Percentiles rank a stretch among this genome's conserved stretches.
Conservation (phyloP, 2,888 invertebrate genomes). For the Crepidodera aurea region DNA sequence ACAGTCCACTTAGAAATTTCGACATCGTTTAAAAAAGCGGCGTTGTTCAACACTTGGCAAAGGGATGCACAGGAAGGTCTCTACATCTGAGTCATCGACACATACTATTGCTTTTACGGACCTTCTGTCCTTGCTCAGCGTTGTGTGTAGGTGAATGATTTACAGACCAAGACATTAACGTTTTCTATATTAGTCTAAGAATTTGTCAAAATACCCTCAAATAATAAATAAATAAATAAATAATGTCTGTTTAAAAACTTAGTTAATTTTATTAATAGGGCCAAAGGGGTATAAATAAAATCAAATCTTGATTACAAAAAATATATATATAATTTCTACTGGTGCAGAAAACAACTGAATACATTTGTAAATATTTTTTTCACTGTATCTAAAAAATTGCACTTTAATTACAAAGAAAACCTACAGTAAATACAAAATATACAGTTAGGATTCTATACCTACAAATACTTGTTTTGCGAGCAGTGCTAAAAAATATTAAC, state of each 20-base stretch:
- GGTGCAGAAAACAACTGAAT: conserved; percentile 53
- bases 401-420: conserved; percentile 50
- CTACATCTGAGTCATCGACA: too few species aligned
- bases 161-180: too few species aligned
- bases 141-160: too few species aligned
- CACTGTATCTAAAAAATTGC: conserved; percentile 49
- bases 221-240: background rate
- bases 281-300: conserved; percentile 39
- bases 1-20: too few species aligned
- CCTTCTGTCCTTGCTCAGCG: too few species aligned
- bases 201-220: too few species aligned
- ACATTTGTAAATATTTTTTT: conserved; percentile 54
- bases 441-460: conserved; percentile 44
- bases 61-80: too few species aligned
- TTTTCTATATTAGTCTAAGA: too few species aligned
- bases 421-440: conserved; percentile 48
- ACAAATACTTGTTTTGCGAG: conserved; percentile 39
- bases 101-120: too few species aligned
- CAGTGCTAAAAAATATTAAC: conserved; percentile 53
- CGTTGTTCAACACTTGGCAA: too few species aligned
- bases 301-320: conserved; percentile 52
- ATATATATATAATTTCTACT: conserved; percentile 57
- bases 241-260: background rate
- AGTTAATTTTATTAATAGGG: background rate
- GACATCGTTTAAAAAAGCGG: too few species aligned